A percentile compares a stretch with the other conserved stretches of the same genome.
Evolutionary conservation across 2,797 vertebrate species (phyloP).

Genomic region (Anniella stebbinsi): DNA sequence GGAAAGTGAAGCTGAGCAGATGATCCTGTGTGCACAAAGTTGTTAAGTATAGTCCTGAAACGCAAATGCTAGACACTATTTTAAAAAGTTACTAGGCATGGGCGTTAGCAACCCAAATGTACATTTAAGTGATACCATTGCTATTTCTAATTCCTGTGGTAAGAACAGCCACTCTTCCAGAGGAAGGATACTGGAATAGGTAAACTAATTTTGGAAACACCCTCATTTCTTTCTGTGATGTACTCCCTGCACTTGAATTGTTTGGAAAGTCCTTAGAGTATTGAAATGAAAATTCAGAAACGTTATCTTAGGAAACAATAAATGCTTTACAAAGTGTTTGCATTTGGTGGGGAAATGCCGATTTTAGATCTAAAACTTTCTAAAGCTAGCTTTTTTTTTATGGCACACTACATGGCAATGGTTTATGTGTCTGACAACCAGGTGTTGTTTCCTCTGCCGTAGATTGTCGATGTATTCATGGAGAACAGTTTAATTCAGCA

Average conservation of each 20-base stretch:
- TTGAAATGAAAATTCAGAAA: not conserved
- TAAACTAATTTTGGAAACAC: not conserved
- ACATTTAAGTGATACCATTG: not conserved
- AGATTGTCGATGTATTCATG: constrained; percentile 97
- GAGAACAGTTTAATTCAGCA: constrained; percentile 94
- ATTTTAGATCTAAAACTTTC: not conserved
- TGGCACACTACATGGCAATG: not conserved
- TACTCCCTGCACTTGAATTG: not conserved
- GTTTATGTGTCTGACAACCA: not conserved
- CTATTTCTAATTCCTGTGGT: too few relatives aligned
- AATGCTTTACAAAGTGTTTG: not conserved
- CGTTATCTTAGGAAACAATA: not conserved
- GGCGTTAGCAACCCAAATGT: not conserved
- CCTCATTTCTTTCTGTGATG: not conserved
- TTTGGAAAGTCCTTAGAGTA: not conserved
- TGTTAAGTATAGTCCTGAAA: not conserved
- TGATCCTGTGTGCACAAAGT: not conserved
- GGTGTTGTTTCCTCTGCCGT: constrained; percentile 21
- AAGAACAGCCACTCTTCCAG: not conserved
- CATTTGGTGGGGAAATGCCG: not conserved
- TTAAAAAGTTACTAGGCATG: not conserved
- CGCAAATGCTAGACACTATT: not conserved
- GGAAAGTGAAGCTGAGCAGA: not conserved
- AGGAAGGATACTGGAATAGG: not conserved
- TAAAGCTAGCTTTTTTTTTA: not conserved